phyloP scores from a whole-genome alignment of 2,888 invertebrate genomes.

The Leptinotarsa rubiginosa region DNA sequence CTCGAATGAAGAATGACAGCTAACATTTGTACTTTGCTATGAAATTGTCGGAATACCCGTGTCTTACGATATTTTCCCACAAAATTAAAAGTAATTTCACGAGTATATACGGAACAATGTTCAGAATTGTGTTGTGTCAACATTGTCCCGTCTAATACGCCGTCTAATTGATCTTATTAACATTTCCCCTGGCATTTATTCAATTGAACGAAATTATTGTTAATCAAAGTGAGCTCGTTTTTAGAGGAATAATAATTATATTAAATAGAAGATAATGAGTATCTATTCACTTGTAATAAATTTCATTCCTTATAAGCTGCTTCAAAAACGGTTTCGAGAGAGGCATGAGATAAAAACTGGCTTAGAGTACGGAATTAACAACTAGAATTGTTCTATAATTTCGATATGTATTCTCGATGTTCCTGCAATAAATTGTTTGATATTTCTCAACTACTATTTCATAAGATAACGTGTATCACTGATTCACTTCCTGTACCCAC shows the following conservation, averaged over 20 bases:
- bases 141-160: conserved; percentile 23
- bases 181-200: conserved; percentile 26
- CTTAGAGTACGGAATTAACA: conserved; percentile 15
- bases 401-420: neutral
- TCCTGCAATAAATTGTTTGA: neutral
- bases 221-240: conserved; percentile 24
- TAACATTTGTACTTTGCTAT: conserved; percentile 19
- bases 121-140: conserved; percentile 30
- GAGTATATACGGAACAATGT: conserved; percentile 25
- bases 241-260: conserved; percentile 24
- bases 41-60: conserved; percentile 18
- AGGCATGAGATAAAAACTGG: conserved; percentile 13
- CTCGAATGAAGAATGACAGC: conserved; percentile 11
- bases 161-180: conserved; percentile 26
- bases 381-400: conserved; percentile 13
- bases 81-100: conserved; percentile 27
- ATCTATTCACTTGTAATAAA: conserved; percentile 27
- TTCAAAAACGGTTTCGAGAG: conserved; percentile 15
- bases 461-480: too few relatives aligned
- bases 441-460: neutral
- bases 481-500: too few relatives aligned
- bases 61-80: conserved; percentile 32
- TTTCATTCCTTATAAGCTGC: conserved; percentile 23
- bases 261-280: conserved; percentile 26
- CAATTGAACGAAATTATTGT: conserved; percentile 28